Conservation (phyloP, 2,113 vertebrate species). For the Acrocephalus arundinaceus region DNA sequence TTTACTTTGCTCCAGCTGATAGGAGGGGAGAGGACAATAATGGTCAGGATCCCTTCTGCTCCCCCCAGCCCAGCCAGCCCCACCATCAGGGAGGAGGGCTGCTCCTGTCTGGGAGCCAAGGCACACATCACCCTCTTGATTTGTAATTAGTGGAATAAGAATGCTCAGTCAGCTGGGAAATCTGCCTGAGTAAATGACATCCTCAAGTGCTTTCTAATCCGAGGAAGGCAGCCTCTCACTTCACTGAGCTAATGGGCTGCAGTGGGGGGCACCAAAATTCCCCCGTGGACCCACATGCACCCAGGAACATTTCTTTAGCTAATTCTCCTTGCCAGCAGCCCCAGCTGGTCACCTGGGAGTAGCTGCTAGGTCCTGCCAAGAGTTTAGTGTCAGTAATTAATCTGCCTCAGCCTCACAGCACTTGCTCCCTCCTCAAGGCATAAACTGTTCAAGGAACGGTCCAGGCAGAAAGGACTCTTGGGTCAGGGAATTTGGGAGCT, state of each 20-base stretch:
- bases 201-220: constrained; percentile 47
- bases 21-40: not conserved
- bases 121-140: constrained; percentile 27
- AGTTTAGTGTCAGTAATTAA: not conserved
- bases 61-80: not conserved
- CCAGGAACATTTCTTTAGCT: not conserved
- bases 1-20: not conserved
- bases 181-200: constrained; percentile 42
- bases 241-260: constrained; percentile 29
- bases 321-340: not conserved
- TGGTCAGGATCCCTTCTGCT: not conserved
- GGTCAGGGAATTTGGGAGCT: not conserved
- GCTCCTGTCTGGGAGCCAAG: constrained; percentile 21
- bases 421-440: not conserved
- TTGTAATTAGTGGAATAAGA: constrained; percentile 52
- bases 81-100: not conserved
- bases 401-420: not conserved
- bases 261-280: not conserved
- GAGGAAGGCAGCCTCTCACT: not conserved
- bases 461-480: not conserved
- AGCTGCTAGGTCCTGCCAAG: not conserved
- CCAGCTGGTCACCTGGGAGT: not conserved
- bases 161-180: constrained; percentile 54
- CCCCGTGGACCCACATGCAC: not conserved
- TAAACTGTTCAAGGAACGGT: not conserved